phyloP scores from a whole-genome alignment of 2,797 vertebrate species.

The Tragopan temminckii region DNA sequence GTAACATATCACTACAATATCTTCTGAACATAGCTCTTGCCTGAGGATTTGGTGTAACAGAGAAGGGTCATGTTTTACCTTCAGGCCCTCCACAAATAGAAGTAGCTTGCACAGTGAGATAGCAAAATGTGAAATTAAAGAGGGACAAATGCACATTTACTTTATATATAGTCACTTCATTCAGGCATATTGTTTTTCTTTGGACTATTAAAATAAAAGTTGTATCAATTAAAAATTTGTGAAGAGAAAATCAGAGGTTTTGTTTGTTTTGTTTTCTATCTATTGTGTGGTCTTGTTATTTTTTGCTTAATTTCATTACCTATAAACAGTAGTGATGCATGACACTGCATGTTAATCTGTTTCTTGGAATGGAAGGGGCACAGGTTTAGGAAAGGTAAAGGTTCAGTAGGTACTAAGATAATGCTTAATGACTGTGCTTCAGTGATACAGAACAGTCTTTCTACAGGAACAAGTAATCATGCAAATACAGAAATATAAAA shows the following conservation, averaged over 20 bases:
- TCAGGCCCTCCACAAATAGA: conserved; percentile 7
- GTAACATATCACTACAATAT: conserved; percentile 28
- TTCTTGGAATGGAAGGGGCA: not conserved
- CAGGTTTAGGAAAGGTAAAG: not conserved
- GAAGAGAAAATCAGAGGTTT: not conserved
- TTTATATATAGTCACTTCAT: conserved; percentile 20
- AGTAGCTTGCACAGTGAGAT: not conserved
- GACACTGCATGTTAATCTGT: not conserved
- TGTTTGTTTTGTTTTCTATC: not conserved
- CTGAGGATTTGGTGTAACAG: not conserved
- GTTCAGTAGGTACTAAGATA: not conserved
- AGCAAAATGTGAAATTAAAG: conserved; percentile 32
- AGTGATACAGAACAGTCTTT: not conserved
- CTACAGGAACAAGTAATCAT: not conserved
- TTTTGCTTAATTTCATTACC: conserved; percentile 1
- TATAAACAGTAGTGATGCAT: not conserved
- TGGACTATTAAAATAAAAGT: conserved; percentile 25
- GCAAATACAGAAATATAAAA: conserved; percentile 22
- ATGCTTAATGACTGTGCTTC: not conserved
- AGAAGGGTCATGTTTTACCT: conserved; percentile 34
- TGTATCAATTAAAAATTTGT: not conserved
- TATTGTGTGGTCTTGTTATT: not conserved
- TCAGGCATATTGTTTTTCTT: not conserved
- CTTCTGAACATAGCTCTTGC: not conserved
- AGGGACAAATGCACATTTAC: not conserved